These are phyloP conservation scores for Melanotaenia boesemani DNA, from an alignment of 2,797 vertebrate genomes.

Conservation along the genomic window DNA sequence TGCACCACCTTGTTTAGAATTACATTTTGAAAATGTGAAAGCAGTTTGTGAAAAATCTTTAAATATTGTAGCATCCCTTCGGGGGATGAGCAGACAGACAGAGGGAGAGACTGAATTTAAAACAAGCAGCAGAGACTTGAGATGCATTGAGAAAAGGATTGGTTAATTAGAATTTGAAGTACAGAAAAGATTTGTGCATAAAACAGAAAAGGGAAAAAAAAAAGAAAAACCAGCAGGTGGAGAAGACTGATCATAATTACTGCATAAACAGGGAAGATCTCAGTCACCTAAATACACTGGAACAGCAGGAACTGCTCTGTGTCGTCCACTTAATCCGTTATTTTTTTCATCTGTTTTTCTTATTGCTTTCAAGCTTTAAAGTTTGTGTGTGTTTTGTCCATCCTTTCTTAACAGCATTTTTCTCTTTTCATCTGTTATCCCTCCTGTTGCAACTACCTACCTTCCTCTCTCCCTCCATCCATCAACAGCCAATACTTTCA, in stretches of 20 bases:
- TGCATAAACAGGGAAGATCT: constrained; percentile 48
- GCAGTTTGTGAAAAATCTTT: constrained; percentile 12
- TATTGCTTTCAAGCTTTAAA: constrained; percentile 28
- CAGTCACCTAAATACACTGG: constrained; percentile 57
- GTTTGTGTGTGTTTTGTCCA: constrained; percentile 16
- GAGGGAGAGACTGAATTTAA: constrained; percentile 19
- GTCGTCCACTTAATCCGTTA: constrained; percentile 11
- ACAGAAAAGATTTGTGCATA: constrained; percentile 19
- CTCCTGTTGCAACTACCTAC: constrained; percentile 22
- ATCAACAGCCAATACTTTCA: constrained; percentile 41
- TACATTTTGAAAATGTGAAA: not conserved
- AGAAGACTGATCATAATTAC: constrained; percentile 58
- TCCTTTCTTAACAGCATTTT: constrained; percentile 42
- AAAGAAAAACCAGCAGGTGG: constrained; percentile 20
- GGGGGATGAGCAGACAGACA: constrained; percentile 22
- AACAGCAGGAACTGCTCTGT: constrained; percentile 43
- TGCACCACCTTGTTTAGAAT: too few species aligned
- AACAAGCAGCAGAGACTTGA: constrained; percentile 29
- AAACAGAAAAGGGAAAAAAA: constrained; percentile 5
- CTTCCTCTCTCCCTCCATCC: constrained; percentile 15
- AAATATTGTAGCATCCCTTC: constrained; percentile 24
- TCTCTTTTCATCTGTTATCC: constrained; percentile 35
- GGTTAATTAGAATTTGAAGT: constrained; percentile 35
- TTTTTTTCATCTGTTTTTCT: constrained; percentile 28
- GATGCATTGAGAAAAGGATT: constrained; percentile 27